Evolutionary conservation across 2,888 invertebrate species (phyloP), one percentile per base, ranked within the genome.

Genomic region (Autographa gamma): DNA sequence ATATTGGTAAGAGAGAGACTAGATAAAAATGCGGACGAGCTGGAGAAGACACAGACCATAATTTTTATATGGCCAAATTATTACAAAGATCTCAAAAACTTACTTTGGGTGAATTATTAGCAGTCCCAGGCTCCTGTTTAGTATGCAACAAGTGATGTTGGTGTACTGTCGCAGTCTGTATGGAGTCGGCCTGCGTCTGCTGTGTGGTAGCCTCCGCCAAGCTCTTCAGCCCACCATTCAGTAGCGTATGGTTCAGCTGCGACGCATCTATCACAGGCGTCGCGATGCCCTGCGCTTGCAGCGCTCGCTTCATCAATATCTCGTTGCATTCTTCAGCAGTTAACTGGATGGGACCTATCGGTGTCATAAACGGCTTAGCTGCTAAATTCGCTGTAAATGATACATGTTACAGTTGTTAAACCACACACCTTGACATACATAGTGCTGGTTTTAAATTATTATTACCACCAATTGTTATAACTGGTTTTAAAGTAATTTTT

Each of bases 281-380:
- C 3, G 95, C 92, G 7, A 96, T 96, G 11, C 95, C 97, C 78
- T 96, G 96, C 3, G 97, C 97, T 80, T 97, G 97, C 0, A 97
- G 95, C 0, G 97, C 97, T 78, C 97, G 93, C 88, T 97, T 97
- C 97, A 97, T 97, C 80, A 97, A 93, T 77, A 97, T 97, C 92
- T 97, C 97, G 91, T 97, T 97, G 93, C 97, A 97, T 96, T 97
- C 97, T 90, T 97, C 97, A 1, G 97, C 97, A 0, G 97, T 97
- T 19, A 97, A 92, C 87, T 97, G 97, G 76, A 97, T 94, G 9
- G 97, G 97, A 60, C 97, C 97, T 66, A 97, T 93, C 5, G 97
- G 97, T 75, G 97, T 97, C 96, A 97, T 96, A 88, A 97, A 97
- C 79, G 97, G 97, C 88, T 97, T 97, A 68, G 94, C 89, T 71